phyloP scores from a whole-genome alignment of 2,113 vertebrate species.

The Alouatta palliata region DNA sequence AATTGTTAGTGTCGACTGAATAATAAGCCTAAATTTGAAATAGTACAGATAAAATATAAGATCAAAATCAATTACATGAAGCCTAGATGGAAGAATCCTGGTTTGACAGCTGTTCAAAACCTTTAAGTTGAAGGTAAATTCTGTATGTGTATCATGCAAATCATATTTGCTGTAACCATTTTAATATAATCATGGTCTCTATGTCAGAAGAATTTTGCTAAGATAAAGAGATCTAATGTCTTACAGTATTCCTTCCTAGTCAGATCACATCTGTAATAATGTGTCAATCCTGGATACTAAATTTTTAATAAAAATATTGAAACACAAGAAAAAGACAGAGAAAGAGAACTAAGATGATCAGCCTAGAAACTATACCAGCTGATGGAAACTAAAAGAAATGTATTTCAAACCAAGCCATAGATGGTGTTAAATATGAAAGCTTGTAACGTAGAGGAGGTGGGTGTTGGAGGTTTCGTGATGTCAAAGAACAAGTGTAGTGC shows the following conservation, averaged over 20 bases:
- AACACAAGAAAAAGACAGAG: not conserved
- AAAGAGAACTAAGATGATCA: not conserved
- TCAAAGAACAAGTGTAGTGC: not conserved
- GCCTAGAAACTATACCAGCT: too few species aligned
- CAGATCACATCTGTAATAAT: not conserved
- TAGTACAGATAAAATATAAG: not conserved
- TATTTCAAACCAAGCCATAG: not conserved
- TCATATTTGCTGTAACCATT: not conserved
- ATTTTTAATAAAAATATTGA: not conserved
- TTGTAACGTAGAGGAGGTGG: not conserved
- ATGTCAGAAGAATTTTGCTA: slow-evolving; percentile 33
- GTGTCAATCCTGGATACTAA: not conserved
- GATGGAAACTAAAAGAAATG: not conserved
- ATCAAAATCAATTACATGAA: not conserved
- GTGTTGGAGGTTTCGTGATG: not conserved
- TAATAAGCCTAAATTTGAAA: slow-evolving; percentile 17
- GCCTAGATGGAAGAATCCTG: not conserved
- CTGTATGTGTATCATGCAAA: not conserved
- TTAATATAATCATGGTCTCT: not conserved
- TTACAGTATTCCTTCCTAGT: not conserved
- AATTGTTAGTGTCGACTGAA: slow-evolving; percentile 2
- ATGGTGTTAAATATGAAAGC: not conserved
- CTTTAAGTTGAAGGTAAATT: not conserved
- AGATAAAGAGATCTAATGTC: slow-evolving; percentile 12
- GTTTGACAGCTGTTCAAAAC: slow-evolving; percentile 27